Percentiles rank a stretch among this genome's conserved stretches.
These are phyloP conservation scores for Pollimyrus isidori DNA, from an alignment of 2,113 vertebrate species.

Conservation along the genomic window DNA sequence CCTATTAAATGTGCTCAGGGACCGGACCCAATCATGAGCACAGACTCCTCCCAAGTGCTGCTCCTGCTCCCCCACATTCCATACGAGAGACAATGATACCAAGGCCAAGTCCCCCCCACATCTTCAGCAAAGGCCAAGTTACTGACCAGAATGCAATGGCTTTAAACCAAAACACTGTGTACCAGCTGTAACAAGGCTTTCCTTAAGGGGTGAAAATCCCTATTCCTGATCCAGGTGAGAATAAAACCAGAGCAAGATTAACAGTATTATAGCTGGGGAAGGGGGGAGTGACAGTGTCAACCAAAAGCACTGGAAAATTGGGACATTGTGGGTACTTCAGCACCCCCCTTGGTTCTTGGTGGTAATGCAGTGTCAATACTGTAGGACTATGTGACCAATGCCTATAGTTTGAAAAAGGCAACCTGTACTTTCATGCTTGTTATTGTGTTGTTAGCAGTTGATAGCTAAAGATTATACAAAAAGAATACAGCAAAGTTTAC, in stretches of 20 bases:
- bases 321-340: background rate
- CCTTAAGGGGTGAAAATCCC: background rate
- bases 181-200: background rate
- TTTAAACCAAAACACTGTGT: background rate
- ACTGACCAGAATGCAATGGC: background rate
- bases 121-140: conserved; percentile 2
- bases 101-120: background rate
- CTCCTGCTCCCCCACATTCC: background rate
- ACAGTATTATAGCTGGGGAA: background rate
- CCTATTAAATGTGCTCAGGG: conserved; percentile 32
- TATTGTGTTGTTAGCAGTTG: background rate
- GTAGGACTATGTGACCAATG: background rate
- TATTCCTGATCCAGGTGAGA: background rate
- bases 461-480: background rate
- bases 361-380: background rate
- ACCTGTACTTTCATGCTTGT: background rate
- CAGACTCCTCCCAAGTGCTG: too few species aligned
- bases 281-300: background rate
- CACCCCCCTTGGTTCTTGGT: background rate
- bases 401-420: background rate
- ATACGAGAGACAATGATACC: background rate
- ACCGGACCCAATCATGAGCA: background rate
- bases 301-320: too few species aligned
- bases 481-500: background rate
- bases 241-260: background rate